phyloP scores from a whole-genome alignment of 2,113 vertebrate genomes.

The Caretta caretta region DNA sequence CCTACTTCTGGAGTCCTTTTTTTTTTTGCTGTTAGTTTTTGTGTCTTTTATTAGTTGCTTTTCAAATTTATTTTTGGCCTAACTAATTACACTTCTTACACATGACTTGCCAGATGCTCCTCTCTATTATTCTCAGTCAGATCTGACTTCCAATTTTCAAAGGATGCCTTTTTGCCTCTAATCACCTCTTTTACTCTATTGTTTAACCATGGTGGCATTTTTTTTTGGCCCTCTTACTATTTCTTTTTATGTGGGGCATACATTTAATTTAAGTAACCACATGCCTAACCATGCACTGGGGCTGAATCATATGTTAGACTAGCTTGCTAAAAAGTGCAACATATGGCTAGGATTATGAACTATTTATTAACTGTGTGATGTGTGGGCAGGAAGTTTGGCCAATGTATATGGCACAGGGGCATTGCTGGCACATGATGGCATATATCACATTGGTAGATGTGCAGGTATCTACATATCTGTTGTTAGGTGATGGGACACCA shows the following conservation, averaged over 20 bases:
- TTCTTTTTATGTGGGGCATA: not conserved
- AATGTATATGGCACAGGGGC: too few relatives aligned
- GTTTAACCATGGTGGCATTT: not conserved
- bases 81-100: not conserved
- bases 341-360: not conserved
- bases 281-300: rapidly evolving
- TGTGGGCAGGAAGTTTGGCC: not conserved
- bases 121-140: not conserved
- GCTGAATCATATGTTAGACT: not conserved
- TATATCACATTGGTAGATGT: too few relatives aligned
- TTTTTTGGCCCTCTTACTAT: not conserved
- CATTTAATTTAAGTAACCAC: not conserved
- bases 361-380: not conserved
- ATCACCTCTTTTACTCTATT: not conserved
- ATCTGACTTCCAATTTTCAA: not conserved
- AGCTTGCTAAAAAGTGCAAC: not conserved
- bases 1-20: not conserved
- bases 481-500: too few relatives aligned
- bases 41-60: not conserved
- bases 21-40: not conserved
- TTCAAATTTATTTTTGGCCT: not conserved
- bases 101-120: not conserved
- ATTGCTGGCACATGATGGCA: too few relatives aligned
- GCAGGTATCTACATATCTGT: too few relatives aligned
- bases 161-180: not conserved